phyloP scores from a whole-genome alignment of 2,113 vertebrate genomes.

The Carlito syrichta region DNA sequence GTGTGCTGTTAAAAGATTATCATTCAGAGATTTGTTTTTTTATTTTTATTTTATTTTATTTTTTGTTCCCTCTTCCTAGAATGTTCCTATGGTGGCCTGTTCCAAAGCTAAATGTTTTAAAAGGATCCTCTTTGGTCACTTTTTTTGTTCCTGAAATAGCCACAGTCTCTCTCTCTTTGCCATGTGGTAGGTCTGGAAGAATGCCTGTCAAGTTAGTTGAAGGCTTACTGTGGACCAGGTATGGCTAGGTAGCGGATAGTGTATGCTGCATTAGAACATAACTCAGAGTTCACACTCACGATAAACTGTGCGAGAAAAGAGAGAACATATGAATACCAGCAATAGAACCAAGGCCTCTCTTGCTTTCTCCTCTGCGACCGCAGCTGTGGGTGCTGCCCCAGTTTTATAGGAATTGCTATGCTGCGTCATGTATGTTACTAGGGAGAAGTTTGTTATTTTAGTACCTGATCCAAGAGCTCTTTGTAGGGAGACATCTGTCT shows the following conservation, averaged over 20 bases:
- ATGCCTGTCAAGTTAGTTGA: background rate
- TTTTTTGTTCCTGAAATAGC: background rate
- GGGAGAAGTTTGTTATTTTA: conserved; percentile 25
- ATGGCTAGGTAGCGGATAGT: background rate
- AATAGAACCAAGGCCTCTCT: background rate
- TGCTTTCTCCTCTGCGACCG: background rate
- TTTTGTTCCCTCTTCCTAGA: background rate
- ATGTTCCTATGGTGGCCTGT: background rate
- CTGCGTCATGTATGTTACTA: background rate
- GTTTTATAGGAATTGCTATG: background rate
- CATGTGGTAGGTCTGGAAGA: background rate
- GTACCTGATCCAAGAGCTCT: background rate
- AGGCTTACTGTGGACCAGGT: background rate
- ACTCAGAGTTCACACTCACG: background rate
- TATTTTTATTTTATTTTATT: too few relatives aligned
- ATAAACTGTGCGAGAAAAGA: background rate
- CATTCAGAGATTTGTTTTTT: conserved; percentile 21
- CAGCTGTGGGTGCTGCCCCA: background rate
- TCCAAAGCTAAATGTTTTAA: background rate
- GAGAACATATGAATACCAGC: background rate
- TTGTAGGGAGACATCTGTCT: conserved; percentile 16
- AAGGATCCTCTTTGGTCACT: background rate
- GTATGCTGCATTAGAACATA: background rate
- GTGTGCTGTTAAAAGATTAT: background rate
- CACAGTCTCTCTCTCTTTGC: background rate